Conservation (phyloP, 2,888 invertebrate species). For the Coleophora flavipennella region DNA sequence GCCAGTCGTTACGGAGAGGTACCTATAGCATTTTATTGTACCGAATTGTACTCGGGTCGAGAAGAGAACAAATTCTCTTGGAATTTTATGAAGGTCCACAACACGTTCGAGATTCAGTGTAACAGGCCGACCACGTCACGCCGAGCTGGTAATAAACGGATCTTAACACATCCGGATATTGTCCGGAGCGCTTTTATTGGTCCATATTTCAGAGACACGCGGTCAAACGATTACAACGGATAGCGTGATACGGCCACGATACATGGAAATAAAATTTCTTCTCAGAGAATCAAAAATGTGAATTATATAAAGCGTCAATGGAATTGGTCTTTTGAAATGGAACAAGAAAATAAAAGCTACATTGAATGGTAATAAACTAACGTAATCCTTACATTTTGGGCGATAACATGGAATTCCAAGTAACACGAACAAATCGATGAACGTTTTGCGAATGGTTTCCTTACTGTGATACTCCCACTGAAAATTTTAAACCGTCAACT, state of each 20-base stretch:
- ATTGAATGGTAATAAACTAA: no score
- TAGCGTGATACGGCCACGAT: constrained; percentile 34
- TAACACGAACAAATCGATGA: no score
- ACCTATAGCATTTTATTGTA: constrained; percentile 22
- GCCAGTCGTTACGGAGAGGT: constrained; percentile 13
- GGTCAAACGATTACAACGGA: constrained; percentile 29
- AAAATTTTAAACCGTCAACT: no score
- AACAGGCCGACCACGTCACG: constrained; percentile 38
- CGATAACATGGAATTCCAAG: no score
- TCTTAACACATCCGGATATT: constrained; percentile 54
- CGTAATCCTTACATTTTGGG: no score
- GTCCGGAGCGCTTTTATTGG: constrained; percentile 54
- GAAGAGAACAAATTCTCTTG: constrained; percentile 27
- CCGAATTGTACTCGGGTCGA: constrained; percentile 26
- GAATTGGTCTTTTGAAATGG: no score
- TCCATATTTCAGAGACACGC: constrained; percentile 51
- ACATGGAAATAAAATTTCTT: constrained; percentile 31
- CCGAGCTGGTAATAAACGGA: constrained; percentile 52
- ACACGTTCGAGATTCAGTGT: constrained; percentile 39
- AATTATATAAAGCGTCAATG: constrained; percentile 13
- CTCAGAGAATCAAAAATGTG: constrained; percentile 13
- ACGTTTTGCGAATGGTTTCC: no score
- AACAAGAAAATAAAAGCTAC: no score
- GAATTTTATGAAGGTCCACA: constrained; percentile 44
- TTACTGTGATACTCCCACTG: no score